Evolutionary conservation across 2,113 vertebrate species (phyloP), one percentile per base, ranked within the genome.

Genomic region (Lophochroa leadbeateri): DNA sequence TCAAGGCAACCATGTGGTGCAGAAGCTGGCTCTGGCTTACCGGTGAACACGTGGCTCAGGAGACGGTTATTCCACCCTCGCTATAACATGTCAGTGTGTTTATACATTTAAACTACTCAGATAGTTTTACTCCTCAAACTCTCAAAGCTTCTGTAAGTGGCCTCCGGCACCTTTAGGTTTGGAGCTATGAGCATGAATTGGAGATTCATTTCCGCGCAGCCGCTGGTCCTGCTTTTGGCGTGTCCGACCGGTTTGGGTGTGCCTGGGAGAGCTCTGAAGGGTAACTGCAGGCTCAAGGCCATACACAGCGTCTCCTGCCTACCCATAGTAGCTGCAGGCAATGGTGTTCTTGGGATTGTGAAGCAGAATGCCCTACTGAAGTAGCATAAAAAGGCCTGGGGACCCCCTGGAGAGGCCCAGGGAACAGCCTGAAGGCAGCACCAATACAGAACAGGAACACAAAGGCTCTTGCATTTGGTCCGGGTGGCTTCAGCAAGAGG

Each of bases 401-500:
- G 47, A 50, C 52, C 13, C 23, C 31, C 13, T 2, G 5, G 47
- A 18, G 20, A 41, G 74, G 19, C 61, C 27, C 71, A n/a, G 46
- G 33, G 63, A 69, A 23, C 13, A 11, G 5, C 55, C 70, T 2
- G 0, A 53, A 70, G 39, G 61, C 2, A 10, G 52, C 47, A 60
- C 28, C 6, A 4, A 1, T 10, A 33, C 13, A 17, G 49, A 78
- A 29, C 1, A 46, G 46, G 79, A 67, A 28, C 0, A 1, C 2
- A 7, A 47, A 70, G 27, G 35, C 21, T 46, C 52, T 77, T 39
- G 29, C 10, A 1, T 55, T 61, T 41, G 4, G 6, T n/a, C 37
- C 20, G 23, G 3, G 44, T 63, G 41, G 17, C 29, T 91, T 90
- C 63, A 60, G 50, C 1, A 1, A 70, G 41, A 63, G 14, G 20